phyloP scores from a whole-genome alignment of 2,797 vertebrate species.

The Girardinus metallicus region DNA sequence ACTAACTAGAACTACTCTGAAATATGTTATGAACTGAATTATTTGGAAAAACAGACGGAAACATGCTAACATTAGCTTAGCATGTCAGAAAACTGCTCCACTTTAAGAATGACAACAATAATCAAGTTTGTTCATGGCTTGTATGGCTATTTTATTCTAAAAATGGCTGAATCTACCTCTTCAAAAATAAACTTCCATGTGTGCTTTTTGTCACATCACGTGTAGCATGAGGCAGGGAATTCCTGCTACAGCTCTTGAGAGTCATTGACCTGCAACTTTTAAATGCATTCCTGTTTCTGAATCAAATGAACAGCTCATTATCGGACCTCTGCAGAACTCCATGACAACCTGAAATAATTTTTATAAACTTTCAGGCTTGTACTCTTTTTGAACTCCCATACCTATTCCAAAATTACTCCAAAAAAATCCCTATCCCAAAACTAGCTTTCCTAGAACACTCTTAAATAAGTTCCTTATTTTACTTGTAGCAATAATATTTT shows the following conservation, averaged over 20 bases:
- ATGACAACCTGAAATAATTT: background rate
- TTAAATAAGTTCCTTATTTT: background rate
- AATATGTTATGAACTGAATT: background rate
- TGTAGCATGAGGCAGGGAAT: background rate
- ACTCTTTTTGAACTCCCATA: background rate
- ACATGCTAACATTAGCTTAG: background rate
- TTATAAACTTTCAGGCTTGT: background rate
- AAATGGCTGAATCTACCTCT: background rate
- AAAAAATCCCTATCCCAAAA: background rate
- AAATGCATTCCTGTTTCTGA: background rate
- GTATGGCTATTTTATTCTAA: background rate
- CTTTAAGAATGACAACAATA: background rate
- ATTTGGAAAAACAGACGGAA: background rate
- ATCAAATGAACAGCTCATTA: background rate
- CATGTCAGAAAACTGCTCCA: background rate
- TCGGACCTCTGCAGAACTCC: background rate
- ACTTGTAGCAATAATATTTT: background rate
- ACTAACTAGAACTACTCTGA: background rate
- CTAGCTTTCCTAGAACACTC: background rate
- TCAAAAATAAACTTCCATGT: background rate
- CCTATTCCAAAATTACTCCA: background rate
- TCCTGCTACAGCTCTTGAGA: background rate
- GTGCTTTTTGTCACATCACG: background rate
- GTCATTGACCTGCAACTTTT: background rate
- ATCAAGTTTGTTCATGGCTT: background rate